Percentiles rank a stretch among this genome's conserved stretches.
These are phyloP conservation scores for Ectropis crepuscularia DNA, from an alignment of 2,888 invertebrate species.

Conservation along the genomic window DNA sequence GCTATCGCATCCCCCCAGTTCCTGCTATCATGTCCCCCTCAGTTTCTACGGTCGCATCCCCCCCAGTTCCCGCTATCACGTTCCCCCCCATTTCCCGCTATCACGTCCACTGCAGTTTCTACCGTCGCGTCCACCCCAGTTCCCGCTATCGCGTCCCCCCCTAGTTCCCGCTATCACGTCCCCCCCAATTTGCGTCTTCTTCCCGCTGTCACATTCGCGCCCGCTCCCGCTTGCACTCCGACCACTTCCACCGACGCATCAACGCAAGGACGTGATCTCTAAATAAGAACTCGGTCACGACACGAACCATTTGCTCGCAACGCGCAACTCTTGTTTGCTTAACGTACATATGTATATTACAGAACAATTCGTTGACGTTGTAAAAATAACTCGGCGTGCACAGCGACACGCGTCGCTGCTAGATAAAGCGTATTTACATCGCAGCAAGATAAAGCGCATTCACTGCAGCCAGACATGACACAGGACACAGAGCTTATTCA, in stretches of 20 bases:
- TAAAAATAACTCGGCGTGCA: neutral
- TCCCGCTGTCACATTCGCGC: neutral
- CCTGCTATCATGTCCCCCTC: too few species aligned
- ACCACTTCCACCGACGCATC: neutral
- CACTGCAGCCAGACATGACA: too few species aligned
- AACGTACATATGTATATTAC: conserved; percentile 9
- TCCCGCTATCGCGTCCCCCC: neutral
- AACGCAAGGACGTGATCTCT: conserved; percentile 15
- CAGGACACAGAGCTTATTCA: too few species aligned
- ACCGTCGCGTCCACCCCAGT: too few species aligned
- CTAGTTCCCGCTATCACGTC: neutral
- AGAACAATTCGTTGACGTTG: conserved; percentile 5
- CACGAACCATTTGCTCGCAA: conserved; percentile 11
- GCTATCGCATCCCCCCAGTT: too few species aligned
- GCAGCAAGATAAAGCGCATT: too few species aligned
- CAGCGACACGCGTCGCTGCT: too few species aligned
- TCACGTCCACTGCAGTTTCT: neutral
- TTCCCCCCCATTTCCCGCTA: neutral
- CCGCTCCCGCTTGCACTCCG: neutral
- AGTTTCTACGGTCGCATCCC: too few species aligned
- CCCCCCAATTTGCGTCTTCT: too few species aligned
- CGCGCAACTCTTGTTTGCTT: conserved; percentile 9
- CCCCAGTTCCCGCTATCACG: too few species aligned
- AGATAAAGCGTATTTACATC: too few species aligned
- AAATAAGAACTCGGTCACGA: conserved; percentile 22